phyloP scores from a whole-genome alignment of 2,113 vertebrate genomes.

The Platysteira castanea region DNA sequence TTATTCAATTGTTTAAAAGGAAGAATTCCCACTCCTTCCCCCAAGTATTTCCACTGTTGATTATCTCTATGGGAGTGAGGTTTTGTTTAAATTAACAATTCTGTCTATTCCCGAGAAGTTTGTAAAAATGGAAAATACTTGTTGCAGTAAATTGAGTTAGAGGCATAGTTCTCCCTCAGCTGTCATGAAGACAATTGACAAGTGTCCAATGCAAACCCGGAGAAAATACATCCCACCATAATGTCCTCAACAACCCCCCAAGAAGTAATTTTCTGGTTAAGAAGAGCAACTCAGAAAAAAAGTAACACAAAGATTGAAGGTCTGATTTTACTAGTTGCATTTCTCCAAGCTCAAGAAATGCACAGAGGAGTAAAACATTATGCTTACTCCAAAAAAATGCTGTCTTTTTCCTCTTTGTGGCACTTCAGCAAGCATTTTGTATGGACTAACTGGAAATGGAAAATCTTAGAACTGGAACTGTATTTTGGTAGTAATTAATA shows the following conservation, averaged over 20 bases:
- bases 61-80: neutral
- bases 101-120: neutral
- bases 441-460: neutral
- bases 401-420: neutral
- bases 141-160: neutral
- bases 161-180: neutral
- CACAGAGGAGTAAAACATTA: neutral
- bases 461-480: neutral
- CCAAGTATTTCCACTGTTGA: neutral
- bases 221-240: neutral
- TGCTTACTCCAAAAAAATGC: neutral
- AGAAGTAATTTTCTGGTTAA: neutral
- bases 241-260: neutral
- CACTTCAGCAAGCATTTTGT: neutral
- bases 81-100: neutral
- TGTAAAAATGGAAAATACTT: neutral
- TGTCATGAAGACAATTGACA: neutral
- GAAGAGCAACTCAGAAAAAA: neutral
- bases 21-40: neutral
- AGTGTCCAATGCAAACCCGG: neutral
- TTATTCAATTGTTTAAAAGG: neutral
- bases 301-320: neutral
- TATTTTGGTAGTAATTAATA: neutral
- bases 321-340: neutral
- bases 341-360: neutral